phyloP scores from a whole-genome alignment of 2,113 vertebrate species.

The Sisor rabdophorus region DNA sequence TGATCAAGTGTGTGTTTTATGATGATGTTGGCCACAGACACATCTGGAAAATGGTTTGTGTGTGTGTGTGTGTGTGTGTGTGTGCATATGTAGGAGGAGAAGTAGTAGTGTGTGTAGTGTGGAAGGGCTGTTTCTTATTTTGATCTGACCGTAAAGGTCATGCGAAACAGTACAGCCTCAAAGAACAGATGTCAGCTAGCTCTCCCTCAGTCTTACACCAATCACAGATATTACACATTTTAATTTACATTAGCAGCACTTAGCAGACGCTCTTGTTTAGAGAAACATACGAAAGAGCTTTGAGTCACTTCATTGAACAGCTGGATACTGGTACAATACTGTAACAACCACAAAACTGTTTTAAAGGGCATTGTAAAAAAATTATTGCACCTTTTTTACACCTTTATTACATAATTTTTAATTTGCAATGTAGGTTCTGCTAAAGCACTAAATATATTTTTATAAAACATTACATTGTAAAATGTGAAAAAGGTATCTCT shows the following conservation, averaged over 20 bases:
- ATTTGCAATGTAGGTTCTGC: no score
- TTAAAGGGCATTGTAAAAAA: no score
- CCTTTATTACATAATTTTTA: no score
- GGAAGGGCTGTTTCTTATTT: background rate
- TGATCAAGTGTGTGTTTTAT: background rate
- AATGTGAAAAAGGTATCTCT: background rate
- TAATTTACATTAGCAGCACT: no score
- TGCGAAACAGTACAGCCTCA: background rate
- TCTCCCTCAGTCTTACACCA: background rate
- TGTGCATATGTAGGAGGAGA: background rate
- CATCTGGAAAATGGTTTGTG: background rate
- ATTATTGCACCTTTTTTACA: no score
- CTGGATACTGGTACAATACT: no score
- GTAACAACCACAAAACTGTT: no score
- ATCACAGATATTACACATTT: background rate
- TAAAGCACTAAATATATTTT: no score
- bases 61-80: background rate
- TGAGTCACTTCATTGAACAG: no score
- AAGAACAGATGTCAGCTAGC: conserved; percentile 21
- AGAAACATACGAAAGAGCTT: no score
- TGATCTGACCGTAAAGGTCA: conserved; percentile 36
- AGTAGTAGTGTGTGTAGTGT: background rate
- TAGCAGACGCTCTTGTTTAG: no score
- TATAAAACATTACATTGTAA: no score
- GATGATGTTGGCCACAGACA: background rate